phyloP scores from a whole-genome alignment of 2,797 vertebrate genomes.

The Percopsis omiscomaycus region DNA sequence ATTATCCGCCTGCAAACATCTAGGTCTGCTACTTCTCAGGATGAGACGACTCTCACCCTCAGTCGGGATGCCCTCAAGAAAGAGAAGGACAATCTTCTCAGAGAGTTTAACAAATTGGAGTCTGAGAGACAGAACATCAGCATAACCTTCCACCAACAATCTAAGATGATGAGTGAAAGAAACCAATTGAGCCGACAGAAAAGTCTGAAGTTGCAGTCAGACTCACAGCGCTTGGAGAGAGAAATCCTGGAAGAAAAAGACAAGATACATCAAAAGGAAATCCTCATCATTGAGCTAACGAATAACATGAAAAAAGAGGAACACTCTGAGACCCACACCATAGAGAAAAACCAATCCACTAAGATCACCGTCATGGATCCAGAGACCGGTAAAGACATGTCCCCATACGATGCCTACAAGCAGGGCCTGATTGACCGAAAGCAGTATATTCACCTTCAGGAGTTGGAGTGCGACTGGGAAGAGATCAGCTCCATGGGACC shows the following conservation, averaged over 20 bases:
- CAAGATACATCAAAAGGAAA: slow-evolving; percentile 83
- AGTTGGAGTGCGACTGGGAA: slow-evolving; percentile 96
- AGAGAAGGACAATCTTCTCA: slow-evolving; percentile 80
- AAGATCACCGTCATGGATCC: slow-evolving; percentile 94
- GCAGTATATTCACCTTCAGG: slow-evolving; percentile 90
- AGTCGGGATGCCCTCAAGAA: slow-evolving; percentile 72
- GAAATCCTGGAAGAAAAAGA: slow-evolving; percentile 89
- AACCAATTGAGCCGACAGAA: slow-evolving; percentile 81
- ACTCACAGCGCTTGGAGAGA: slow-evolving; percentile 81
- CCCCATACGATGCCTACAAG: slow-evolving; percentile 90
- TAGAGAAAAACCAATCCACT: slow-evolving; percentile 90
- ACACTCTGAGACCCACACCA: slow-evolving; percentile 83
- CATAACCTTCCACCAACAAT: slow-evolving; percentile 83
- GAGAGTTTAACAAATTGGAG: slow-evolving; percentile 79
- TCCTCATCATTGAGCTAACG: slow-evolving; percentile 81
- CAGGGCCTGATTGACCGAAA: slow-evolving; percentile 86
- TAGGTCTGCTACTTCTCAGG: slow-evolving; percentile 73
- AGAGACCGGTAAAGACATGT: slow-evolving; percentile 90
- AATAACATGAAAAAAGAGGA: slow-evolving; percentile 79
- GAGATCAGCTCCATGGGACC: slow-evolving; percentile 85
- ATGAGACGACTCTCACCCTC: slow-evolving; percentile 77
- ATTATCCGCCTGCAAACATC: slow-evolving; percentile 77
- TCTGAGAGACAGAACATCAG: slow-evolving; percentile 79
- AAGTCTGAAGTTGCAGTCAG: slow-evolving; percentile 79
- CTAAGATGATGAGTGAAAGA: slow-evolving; percentile 81